A percentile compares a stretch with the other conserved stretches of the same genome.
Evolutionary conservation across 2,888 invertebrate genomes (phyloP).

Genomic region (Harpalus rufipes): DNA sequence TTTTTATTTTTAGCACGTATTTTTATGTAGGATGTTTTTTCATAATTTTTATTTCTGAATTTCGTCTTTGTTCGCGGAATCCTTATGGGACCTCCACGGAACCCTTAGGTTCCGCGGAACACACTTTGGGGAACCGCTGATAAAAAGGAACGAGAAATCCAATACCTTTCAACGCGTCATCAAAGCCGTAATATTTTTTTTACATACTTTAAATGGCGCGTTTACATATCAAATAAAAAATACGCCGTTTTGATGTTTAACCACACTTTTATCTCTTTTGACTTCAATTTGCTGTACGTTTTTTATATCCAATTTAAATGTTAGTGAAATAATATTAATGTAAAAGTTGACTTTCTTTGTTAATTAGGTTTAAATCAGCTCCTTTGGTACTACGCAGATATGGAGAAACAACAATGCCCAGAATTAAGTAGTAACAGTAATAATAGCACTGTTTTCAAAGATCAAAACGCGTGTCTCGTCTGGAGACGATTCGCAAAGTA

Average conservation of each 20-base stretch:
- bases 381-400: slow-evolving; percentile 94
- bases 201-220: not conserved
- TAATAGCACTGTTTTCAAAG: slow-evolving; percentile 53
- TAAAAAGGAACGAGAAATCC: slow-evolving; percentile 4
- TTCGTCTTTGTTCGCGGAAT: too few relatives aligned
- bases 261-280: not conserved
- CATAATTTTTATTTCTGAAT: too few relatives aligned
- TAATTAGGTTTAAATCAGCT: slow-evolving; percentile 88
- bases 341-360: slow-evolving; percentile 52
- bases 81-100: too few relatives aligned
- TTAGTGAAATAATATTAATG: slow-evolving; percentile 17
- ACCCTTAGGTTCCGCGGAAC: too few relatives aligned
- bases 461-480: slow-evolving; percentile 82
- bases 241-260: not conserved
- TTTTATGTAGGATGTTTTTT: too few relatives aligned
- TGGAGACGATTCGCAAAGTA: slow-evolving; percentile 95
- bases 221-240: slow-evolving; percentile 27
- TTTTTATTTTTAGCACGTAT: too few relatives aligned
- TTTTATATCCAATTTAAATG: not conserved
- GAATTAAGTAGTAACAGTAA: slow-evolving; percentile 76
- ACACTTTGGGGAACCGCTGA: too few relatives aligned
- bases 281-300: slow-evolving; percentile 7
- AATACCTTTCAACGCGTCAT: not conserved
- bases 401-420: slow-evolving; percentile 90
- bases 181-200: not conserved